Base-by-base conservation (phyloP, 2,888 invertebrate genomes). In the Eupithecia centaureata region DNA sequence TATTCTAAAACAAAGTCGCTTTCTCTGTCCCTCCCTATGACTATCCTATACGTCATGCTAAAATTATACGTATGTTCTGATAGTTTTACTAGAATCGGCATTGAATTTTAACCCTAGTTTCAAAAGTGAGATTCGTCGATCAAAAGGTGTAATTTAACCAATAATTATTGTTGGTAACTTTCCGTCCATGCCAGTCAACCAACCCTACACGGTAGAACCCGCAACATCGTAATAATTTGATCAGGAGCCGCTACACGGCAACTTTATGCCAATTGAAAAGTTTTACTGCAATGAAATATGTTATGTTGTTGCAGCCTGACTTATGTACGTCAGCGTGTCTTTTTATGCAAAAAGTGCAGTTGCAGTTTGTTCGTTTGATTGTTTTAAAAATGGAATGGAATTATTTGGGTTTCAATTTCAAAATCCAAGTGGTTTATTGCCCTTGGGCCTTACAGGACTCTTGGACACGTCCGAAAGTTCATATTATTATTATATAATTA, bases 191-290 rank as follows among this genome's bases (percentile, higher is more conserved):
- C 32, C 12, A 32, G 32, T 47, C 13, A 8, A n/a, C 5, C 56
- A 56, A 13, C 38, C 38, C 56, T 63, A 54, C 28, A 22, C 80
- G 85, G 85, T 83, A 64, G 82, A 77, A 81, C 80, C 89, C 87
- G 86, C 89, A 89, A 89, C 89, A 88, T 85, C 86, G 88, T 86
- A 89, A 91, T 92, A 92, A 92, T 92, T 92, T 90, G 91, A 92
- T 92, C 90, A 92, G 83, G 84, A 85, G 84, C 87, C 83, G 80
- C 72, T 70, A 74, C 74, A 70, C 73, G 72, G 66, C 57, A 78
- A 78, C 77, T 77, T 78, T 74, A 76, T 73, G 74, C 76, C 75
- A 76, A 75, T 76, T 75, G 76, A 76, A 77, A 86, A 85, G 87
- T 86, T 90, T 82, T 77, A 82, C 83, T 87, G 87, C 86, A 86